Evolutionary conservation across 2,797 vertebrate species (phyloP).

Genomic region (Gymnothorax javanicus): DNA sequence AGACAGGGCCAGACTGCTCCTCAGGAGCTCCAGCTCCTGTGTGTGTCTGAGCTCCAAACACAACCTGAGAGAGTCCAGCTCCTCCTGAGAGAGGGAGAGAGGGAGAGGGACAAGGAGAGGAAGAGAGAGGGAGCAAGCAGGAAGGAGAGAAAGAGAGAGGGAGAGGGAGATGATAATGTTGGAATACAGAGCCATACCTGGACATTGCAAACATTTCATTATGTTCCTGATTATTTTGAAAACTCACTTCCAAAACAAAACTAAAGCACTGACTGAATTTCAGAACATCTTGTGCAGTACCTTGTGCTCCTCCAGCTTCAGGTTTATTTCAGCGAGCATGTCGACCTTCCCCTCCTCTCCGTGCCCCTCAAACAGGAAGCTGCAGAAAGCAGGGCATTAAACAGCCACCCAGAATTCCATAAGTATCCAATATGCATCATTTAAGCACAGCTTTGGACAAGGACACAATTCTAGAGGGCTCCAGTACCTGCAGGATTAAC

Average conservation of each 20-base stretch:
- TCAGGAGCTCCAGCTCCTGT: constrained; percentile 66
- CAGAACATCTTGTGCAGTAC: constrained; percentile 55
- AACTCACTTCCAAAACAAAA: background rate
- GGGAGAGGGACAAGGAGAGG: background rate
- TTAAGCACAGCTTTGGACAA: background rate
- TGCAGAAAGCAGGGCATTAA: constrained; percentile 45
- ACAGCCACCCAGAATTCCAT: background rate
- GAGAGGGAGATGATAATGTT: background rate
- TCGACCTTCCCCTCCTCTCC: constrained; percentile 62
- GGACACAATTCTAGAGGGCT: too few species aligned
- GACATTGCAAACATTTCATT: too few species aligned
- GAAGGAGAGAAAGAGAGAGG: background rate
- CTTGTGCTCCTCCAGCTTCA: constrained; percentile 72
- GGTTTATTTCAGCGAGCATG: constrained; percentile 56
- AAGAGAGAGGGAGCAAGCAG: background rate
- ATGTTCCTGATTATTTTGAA: too few species aligned
- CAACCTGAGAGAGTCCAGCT: constrained; percentile 62
- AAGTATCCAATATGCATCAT: background rate
- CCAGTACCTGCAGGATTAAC: too few species aligned
- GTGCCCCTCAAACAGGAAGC: constrained; percentile 67
- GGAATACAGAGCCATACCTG: too few species aligned
- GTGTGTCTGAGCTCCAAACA: constrained; percentile 73
- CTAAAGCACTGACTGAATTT: background rate
- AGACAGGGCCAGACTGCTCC: constrained; percentile 64
- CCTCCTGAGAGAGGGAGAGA: constrained; percentile 64